Percentiles rank a stretch among this genome's conserved stretches.
These are phyloP conservation scores for Drosophila neocordata DNA, from an alignment of 1,140 invertebrate species.

Conservation along the genomic window DNA sequence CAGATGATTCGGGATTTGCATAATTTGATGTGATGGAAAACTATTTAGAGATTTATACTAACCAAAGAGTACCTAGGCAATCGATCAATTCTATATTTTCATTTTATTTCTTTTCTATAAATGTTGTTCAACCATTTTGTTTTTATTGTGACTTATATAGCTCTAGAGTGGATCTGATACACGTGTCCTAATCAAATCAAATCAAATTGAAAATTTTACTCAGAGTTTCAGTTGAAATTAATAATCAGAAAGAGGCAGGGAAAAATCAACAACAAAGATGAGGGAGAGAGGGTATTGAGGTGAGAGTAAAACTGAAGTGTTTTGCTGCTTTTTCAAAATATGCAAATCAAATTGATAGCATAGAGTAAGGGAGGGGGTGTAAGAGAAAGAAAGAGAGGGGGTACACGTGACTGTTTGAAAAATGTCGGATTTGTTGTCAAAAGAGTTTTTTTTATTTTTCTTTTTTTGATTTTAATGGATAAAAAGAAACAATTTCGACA, in stretches of 20 bases:
- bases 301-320: conserved; percentile 4
- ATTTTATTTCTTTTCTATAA: not conserved
- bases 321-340: conserved; percentile 18
- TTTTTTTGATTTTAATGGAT: conserved; percentile 6
- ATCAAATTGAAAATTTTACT: conserved; percentile 40
- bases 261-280: not conserved
- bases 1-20: conserved; percentile 57
- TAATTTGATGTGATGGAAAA: conserved; percentile 46
- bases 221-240: conserved; percentile 21
- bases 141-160: conserved; percentile 14
- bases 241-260: conserved; percentile 18
- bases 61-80: not conserved
- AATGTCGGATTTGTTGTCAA: conserved; percentile 18
- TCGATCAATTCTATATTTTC: no score
- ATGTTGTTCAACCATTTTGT: not conserved
- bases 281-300: not conserved
- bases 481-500: conserved; percentile 7
- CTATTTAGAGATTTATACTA: not conserved
- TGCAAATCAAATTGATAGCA: conserved; percentile 35
- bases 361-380: not conserved
- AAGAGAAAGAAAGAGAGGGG: not conserved
- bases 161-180: conserved; percentile 43
- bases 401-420: conserved; percentile 33
- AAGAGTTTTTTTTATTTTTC: conserved; percentile 11
- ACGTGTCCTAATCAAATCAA: conserved; percentile 44